Conservation (phyloP, 2,888 invertebrate species). For the Drepanosiphum platanoidis region DNA sequence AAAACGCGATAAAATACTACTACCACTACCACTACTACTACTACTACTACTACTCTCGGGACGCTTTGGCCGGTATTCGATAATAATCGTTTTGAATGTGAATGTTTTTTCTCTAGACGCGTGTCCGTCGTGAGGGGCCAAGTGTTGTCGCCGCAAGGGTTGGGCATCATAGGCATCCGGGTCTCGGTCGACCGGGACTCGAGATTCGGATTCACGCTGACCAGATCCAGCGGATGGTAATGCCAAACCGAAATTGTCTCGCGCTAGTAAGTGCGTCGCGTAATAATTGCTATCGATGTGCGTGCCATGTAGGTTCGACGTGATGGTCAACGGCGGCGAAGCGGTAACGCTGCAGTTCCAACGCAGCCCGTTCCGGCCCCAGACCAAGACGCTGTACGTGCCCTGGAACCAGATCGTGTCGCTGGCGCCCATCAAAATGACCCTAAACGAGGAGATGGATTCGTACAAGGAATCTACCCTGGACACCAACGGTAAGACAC, state of each 20-base stretch:
- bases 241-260: slow-evolving; percentile 69
- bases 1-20: neutral
- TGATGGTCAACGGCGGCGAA: slow-evolving; percentile 97
- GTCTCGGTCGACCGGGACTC: slow-evolving; percentile 95
- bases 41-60: too few species aligned
- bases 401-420: slow-evolving; percentile 99
- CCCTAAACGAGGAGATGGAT: slow-evolving; percentile 73
- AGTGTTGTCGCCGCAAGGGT: slow-evolving; percentile 92
- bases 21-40: too few species aligned
- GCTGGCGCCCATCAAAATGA: slow-evolving; percentile 87
- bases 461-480: slow-evolving; percentile 63
- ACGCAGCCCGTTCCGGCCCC: slow-evolving; percentile 89
- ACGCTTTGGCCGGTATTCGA: neutral
- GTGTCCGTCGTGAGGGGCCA: slow-evolving; percentile 98
- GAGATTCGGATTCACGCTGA: slow-evolving; percentile 94
- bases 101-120: slow-evolving; percentile 74
- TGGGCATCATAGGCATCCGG: slow-evolving; percentile 96
- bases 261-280: neutral
- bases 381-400: slow-evolving; percentile 89
- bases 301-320: slow-evolving; percentile 91
- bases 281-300: neutral
- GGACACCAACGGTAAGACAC: slow-evolving; percentile 21
- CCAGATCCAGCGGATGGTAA: slow-evolving; percentile 93
- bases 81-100: neutral
- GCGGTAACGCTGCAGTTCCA: slow-evolving; percentile 97